Conservation (phyloP, 2,888 invertebrate species). For the Diarsia mendica region DNA sequence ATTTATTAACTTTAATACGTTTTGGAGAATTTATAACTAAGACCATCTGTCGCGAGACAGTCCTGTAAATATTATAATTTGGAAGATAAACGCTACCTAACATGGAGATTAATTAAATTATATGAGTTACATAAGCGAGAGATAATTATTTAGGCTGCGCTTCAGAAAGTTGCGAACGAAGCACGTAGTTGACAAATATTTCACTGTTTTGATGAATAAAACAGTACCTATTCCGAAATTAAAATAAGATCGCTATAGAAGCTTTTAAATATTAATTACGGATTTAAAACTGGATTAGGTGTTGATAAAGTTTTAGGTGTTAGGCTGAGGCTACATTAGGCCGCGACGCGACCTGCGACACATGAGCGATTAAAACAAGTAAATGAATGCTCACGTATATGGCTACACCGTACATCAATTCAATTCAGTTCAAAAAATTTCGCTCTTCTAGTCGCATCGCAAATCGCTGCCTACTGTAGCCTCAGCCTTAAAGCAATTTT, state of each 20-base stretch:
- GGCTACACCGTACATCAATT: too few species aligned
- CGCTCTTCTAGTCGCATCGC: too few species aligned
- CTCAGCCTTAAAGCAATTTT: too few species aligned
- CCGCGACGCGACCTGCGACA: too few species aligned
- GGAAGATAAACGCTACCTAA: constrained; percentile 18
- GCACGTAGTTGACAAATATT: neutral
- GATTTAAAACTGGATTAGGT: neutral
- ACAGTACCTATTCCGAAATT: neutral
- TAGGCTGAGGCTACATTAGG: too few species aligned
- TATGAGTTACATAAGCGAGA: neutral
- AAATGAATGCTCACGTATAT: too few species aligned
- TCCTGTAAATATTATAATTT: constrained; percentile 19
- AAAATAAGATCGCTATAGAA: neutral
- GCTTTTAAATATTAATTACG: neutral
- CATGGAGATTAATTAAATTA: neutral
- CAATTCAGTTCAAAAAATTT: too few species aligned
- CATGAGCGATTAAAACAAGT: too few species aligned
- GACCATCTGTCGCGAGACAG: constrained; percentile 31
- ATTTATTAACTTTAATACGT: constrained; percentile 42
- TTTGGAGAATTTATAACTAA: constrained; percentile 1
- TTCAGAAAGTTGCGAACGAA: neutral
- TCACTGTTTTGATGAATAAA: neutral
- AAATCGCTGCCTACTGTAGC: too few species aligned
- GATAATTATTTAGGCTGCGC: neutral
- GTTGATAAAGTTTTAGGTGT: neutral